These are phyloP conservation scores for Synchiropus splendidus DNA, from an alignment of 2,113 vertebrate species.

Conservation along the genomic window DNA sequence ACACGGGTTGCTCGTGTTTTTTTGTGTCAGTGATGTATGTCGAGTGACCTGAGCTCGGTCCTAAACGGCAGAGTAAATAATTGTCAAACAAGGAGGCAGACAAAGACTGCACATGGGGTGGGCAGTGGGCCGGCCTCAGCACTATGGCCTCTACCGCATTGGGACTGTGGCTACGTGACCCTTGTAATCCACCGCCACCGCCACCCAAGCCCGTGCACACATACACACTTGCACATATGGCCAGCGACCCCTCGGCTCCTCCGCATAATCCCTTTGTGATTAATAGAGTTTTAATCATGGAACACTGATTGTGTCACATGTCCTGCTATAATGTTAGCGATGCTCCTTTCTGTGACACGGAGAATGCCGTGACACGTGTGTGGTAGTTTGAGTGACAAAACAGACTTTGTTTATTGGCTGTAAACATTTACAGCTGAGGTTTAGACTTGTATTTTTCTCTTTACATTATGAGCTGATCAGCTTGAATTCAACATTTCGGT, in stretches of 20 bases:
- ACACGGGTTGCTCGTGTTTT: conserved; percentile 19
- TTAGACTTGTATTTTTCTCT: no score
- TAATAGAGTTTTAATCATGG: conserved; percentile 49
- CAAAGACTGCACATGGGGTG: conserved; percentile 53
- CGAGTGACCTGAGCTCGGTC: conserved; percentile 45
- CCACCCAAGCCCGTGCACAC: conserved; percentile 12
- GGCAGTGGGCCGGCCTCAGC: conserved; percentile 16
- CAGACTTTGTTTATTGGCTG: no score
- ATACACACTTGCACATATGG: conserved; percentile 10
- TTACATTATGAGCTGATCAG: no score
- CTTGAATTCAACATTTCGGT: no score
- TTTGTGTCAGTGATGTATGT: conserved; percentile 51
- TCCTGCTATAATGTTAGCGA: not conserved
- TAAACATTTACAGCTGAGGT: no score
- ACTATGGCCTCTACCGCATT: conserved; percentile 22
- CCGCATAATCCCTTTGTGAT: conserved; percentile 42
- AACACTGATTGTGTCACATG: conserved; percentile 2
- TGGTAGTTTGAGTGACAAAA: no score
- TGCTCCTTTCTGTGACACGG: no score
- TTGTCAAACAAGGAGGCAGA: conserved; percentile 65
- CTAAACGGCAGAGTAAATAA: conserved; percentile 69
- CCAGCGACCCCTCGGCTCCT: conserved; percentile 9
- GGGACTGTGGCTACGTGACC: conserved; percentile 47
- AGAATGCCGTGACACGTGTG: no score
- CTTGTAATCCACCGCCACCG: conserved; percentile 32